Percentiles rank a stretch among this genome's conserved stretches.
Evolutionary conservation across 2,888 invertebrate species (phyloP).

Genomic region (Andrena praecox): DNA sequence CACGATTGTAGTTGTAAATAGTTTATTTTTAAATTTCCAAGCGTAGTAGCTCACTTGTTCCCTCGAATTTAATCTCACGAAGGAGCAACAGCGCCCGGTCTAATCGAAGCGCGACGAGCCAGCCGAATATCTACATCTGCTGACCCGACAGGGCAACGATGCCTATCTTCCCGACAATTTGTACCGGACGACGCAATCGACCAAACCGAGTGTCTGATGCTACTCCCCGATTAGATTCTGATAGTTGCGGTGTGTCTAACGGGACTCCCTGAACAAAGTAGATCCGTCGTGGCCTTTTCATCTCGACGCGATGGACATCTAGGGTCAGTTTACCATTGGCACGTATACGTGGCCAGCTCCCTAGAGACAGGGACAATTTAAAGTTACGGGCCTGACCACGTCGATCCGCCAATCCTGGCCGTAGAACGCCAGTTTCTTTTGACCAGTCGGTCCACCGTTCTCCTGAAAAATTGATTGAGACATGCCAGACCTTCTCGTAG

Average conservation of each 20-base stretch:
- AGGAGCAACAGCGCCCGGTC: conserved; percentile 9
- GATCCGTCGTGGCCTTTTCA: conserved; percentile 66
- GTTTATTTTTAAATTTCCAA: background rate
- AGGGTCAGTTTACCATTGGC: conserved; percentile 61
- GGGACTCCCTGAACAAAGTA: conserved; percentile 63
- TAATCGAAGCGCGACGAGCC: conserved; percentile 22
- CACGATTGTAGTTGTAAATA: too few species aligned
- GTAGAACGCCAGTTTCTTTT: conserved; percentile 32
- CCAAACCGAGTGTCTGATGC: conserved; percentile 68
- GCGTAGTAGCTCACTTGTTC: background rate
- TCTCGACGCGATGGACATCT: conserved; percentile 59
- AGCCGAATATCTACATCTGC: conserved; percentile 59
- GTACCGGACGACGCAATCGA: conserved; percentile 71
- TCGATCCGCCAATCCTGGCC: conserved; percentile 25
- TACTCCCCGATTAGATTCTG: conserved; percentile 75
- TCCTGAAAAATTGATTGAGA: conserved; percentile 41
- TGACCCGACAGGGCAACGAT: conserved; percentile 51
- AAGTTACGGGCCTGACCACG: conserved; percentile 24
- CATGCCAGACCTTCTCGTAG: background rate
- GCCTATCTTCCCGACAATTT: conserved; percentile 72
- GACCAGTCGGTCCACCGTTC: conserved; percentile 21
- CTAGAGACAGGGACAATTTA: conserved; percentile 49
- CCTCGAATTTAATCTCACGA: conserved; percentile 1
- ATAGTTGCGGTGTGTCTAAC: conserved; percentile 75
- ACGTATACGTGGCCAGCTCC: conserved; percentile 47